phyloP scores from a whole-genome alignment of 1,140 invertebrate genomes.

The Akabosia matsudoensis region DNA sequence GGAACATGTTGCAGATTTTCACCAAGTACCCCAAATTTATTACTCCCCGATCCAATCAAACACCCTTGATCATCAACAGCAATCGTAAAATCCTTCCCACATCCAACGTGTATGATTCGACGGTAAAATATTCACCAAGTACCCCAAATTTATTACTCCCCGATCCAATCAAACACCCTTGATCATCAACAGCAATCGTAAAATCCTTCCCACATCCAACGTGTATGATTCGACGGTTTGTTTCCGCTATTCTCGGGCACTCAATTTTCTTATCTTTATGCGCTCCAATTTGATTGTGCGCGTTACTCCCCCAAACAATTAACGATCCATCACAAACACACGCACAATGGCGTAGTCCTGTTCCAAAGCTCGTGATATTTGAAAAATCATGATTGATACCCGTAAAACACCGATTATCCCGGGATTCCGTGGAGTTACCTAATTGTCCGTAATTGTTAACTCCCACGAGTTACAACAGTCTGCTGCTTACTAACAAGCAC shows the following conservation, averaged over 20 bases:
- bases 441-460: background rate
- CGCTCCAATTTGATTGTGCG: constrained; percentile 20
- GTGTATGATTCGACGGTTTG: too few species aligned
- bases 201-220: constrained; percentile 36
- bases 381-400: too few species aligned
- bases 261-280: too few species aligned
- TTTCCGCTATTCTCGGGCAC: too few species aligned
- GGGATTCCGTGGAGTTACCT: too few species aligned
- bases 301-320: constrained; percentile 45
- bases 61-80: constrained; percentile 28
- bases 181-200: constrained; percentile 33
- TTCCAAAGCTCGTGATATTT: too few species aligned
- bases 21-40: too few species aligned
- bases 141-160: constrained; percentile 43
- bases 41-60: constrained; percentile 40
- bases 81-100: constrained; percentile 39
- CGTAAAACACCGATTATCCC: too few species aligned
- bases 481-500: background rate
- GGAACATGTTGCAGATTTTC: constrained; percentile 26
- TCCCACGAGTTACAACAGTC: background rate
- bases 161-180: constrained; percentile 38
- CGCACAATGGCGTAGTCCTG: too few species aligned
- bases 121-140: too few species aligned
- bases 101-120: constrained; percentile 23
- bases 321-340: too few species aligned